Base-by-base conservation (phyloP, 1,140 invertebrate genomes). In the Leptopilina boulardi region DNA sequence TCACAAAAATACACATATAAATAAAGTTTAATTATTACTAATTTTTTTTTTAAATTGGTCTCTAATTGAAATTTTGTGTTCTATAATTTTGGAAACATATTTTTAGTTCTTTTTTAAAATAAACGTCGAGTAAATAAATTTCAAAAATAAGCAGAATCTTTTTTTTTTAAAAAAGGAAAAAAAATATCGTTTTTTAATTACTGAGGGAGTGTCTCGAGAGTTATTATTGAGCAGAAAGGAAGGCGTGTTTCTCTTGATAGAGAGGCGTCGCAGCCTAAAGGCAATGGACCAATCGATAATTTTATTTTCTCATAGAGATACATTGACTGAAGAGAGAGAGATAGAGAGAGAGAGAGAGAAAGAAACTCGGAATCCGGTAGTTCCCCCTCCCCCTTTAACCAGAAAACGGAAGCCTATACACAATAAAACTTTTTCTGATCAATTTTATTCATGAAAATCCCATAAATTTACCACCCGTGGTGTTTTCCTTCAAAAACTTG, bases 281-380 rank as follows among this genome's bases (percentile, higher is more conserved):
- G 81, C 82, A 34, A 34, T 77, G 82, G 77, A 88, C 87, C 87
- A 88, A 88, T 88, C 85, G 87, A 87, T 87, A 85, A 88, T 88
- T 86, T 86, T 51, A 51, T 51, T 51, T 38, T 51, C 86, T 84
- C 83, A 82, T 8, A 84, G 85, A 79, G 83, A n/a, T n/a, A 82
- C 83, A 84, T 85, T 84, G 84, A 87, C 78, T 84, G 82, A 77
- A 78, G 77, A 54, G 23, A 59, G 54, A 75, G 8, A 38, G 34
- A n/a, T n/a, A 78, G 77, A 54, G 23, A 59, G 54, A 75, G 8
- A 38, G 34, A 78, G 77, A 54, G 23, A 59, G 54, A 75, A 6
- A 38, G 34, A 38, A 9, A 38, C 8, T 73, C 75, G 77, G 73
- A 66, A 73, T 80, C 73, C 13, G 23, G 59, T 66, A 30, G 59